Conservation (phyloP, 2,797 vertebrate genomes). For the Pteronotus mesoamericanus region DNA sequence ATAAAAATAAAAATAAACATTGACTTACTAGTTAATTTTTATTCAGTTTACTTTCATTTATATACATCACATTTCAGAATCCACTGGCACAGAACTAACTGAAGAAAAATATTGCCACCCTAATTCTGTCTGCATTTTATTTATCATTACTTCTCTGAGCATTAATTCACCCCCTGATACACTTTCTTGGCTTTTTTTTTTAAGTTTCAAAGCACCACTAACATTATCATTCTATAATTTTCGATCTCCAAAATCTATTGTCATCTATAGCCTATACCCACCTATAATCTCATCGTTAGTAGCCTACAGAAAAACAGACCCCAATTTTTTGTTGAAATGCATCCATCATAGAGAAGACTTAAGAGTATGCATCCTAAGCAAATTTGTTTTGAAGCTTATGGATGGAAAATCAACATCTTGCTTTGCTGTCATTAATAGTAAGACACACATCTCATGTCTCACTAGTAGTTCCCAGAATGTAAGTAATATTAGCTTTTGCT, state of each 20-base stretch:
- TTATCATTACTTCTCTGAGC: neutral
- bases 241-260: neutral
- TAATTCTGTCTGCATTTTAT: constrained; percentile 1
- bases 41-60: neutral
- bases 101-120: neutral
- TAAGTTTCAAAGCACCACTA: neutral
- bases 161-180: neutral
- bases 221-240: neutral
- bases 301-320: neutral
- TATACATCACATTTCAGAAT: constrained; percentile 27
- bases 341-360: neutral
- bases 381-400: constrained; percentile 9
- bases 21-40: constrained; percentile 30
- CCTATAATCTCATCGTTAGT: neutral
- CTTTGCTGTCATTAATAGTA: neutral
- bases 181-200: neutral
- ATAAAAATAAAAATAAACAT: constrained; percentile 32
- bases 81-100: neutral
- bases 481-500: neutral
- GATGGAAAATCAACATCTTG: neutral
- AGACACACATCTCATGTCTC: neutral
- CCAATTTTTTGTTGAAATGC: neutral
- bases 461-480: neutral
- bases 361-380: neutral
- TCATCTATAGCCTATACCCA: neutral